Base-by-base conservation (phyloP, 2,888 invertebrate species). In the Cloeon dipterum region DNA sequence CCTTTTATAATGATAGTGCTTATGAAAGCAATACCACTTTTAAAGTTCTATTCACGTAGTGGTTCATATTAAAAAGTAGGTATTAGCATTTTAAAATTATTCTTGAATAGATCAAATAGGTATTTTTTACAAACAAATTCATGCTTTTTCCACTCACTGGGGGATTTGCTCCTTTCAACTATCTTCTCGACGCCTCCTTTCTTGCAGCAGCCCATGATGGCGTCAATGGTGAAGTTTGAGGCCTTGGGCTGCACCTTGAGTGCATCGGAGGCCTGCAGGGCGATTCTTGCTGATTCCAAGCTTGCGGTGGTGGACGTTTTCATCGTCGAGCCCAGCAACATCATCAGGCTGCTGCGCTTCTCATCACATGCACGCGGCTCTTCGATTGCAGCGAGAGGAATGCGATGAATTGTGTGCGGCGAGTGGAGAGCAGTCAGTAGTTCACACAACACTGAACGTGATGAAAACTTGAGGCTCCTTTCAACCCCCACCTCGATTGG, bases 401-500 rank as follows among this genome's bases (percentile, higher is more conserved):
- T 11, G 11, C 8, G 7, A 8, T 23, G 7, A 23, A 11, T 8
- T 23, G 23, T 7, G 23, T 11, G 11, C n/a, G n/a, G 23, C 11
- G 16, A 29, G 13, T 29, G 8, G 7, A n/a, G n/a, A n/a, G n/a
- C 14, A 16, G 7, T 14, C 29, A 29, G 29, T 29, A n/a, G 29
- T 29, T 29, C 29, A 29, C 29, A 29, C 29, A 29, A 29, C 29
- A 29, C 29, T 29, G 29, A 23, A 29, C 29, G 29, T 29, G 29
- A 29, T 29, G 29, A 29, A 29, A 29, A 29, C 10, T 29, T 16
- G 14, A n/a, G n/a, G 11, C 7, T 8, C 29, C 29, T 29, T 29
- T 29, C 16, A 29, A 7, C 29, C n/a, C 29, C 29, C 29, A 29
- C 29, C 29, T 29, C n/a, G 7, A 29, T 16, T 5, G n/a, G 7